phyloP scores from a whole-genome alignment of 2,797 vertebrate genomes.

The Vipera latastei region DNA sequence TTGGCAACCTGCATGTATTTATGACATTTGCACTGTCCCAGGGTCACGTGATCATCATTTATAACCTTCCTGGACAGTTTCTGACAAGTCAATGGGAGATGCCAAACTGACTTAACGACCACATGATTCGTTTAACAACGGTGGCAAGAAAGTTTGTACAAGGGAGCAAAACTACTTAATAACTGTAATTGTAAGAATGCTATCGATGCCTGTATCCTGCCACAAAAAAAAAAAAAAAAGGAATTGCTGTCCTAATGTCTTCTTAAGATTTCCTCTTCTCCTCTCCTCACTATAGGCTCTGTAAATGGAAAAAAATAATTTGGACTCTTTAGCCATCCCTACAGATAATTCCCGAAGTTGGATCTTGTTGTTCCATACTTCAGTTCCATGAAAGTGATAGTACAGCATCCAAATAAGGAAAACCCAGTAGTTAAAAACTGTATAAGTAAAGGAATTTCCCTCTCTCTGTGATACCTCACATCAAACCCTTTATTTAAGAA shows the following conservation, averaged over 20 bases:
- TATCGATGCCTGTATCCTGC: too few species aligned
- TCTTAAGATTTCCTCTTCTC: neutral
- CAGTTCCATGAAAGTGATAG: neutral
- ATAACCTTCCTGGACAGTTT: too few species aligned
- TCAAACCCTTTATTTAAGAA: slow-evolving; percentile 43
- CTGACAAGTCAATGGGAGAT: too few species aligned
- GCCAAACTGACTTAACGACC: neutral
- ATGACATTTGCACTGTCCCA: too few species aligned
- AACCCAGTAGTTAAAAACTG: neutral
- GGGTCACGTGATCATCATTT: too few species aligned
- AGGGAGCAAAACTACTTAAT: neutral
- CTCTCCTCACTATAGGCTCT: neutral
- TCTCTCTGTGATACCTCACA: neutral
- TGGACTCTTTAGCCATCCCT: neutral
- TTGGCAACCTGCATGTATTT: too few species aligned
- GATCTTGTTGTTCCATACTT: neutral
- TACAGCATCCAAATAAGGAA: slow-evolving; percentile 27
- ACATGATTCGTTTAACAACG: neutral
- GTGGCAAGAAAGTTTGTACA: neutral
- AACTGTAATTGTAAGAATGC: neutral
- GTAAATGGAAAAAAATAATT: neutral
- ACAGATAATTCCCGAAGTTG: neutral
- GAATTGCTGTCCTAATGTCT: neutral
- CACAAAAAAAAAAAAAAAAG: too few species aligned
- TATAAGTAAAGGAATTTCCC: slow-evolving; percentile 29